Conservation (phyloP, 2,113 vertebrate genomes). For the Siniperca knerii region DNA sequence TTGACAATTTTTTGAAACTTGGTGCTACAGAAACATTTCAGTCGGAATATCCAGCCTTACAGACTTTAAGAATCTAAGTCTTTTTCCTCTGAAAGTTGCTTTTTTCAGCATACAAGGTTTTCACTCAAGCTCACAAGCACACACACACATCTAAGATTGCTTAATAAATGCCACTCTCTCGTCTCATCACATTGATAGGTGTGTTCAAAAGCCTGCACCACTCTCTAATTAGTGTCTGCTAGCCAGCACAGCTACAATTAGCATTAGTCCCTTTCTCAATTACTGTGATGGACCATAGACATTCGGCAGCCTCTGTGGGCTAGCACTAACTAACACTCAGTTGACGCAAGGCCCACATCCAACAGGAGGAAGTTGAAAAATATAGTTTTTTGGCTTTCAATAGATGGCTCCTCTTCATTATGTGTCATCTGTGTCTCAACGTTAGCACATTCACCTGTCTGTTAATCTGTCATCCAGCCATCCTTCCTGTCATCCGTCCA, state of each 20-base stretch:
- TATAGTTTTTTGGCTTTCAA: constrained; percentile 44
- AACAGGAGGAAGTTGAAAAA: constrained; percentile 27
- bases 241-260: constrained; percentile 54
- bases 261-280: constrained; percentile 56
- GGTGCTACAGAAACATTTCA: neutral
- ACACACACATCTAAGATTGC: neutral
- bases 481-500: constrained; percentile 41
- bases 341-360: constrained; percentile 30
- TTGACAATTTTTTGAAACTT: neutral
- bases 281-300: constrained; percentile 48
- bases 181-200: constrained; percentile 19
- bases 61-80: neutral
- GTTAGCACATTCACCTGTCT: constrained; percentile 55
- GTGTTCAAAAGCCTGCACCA: constrained; percentile 27
- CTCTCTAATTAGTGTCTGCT: constrained; percentile 46
- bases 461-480: constrained; percentile 53
- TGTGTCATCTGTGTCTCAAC: constrained; percentile 10
- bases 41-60: neutral
- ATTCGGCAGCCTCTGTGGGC: constrained; percentile 20
- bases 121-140: neutral
- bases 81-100: neutral
- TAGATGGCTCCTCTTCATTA: constrained; percentile 57
- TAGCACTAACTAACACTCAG: constrained; percentile 24
- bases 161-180: constrained; percentile 5
- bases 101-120: neutral